Evolutionary conservation across 2,888 invertebrate genomes (phyloP), one percentile per base, ranked within the genome.

Genomic region (Lochmaea capreae): DNA sequence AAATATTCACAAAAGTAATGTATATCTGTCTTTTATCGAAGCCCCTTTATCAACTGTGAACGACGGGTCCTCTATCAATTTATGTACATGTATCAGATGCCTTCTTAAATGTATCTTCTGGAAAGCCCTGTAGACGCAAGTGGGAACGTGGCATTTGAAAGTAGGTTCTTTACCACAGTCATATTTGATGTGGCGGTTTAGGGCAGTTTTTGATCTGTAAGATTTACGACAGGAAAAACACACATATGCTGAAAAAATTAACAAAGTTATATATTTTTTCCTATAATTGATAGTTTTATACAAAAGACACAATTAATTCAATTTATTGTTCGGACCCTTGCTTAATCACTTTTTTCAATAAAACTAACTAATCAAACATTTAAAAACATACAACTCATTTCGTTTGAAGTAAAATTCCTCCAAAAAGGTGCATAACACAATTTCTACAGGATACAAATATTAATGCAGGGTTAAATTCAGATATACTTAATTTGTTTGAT

Each of bases 151-250:
- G 61, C 81, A 81, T 63, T 72, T 73, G 52, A 78, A 79, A 3
- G 42, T 58, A 26, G 79, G 77, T 65, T 79, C 77, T 43, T 76
- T 78, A 57, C 92, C 92, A 81, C 92, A 92, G 82, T 92, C 92
- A 81, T 91, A 92, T 65, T 90, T 91, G 67, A 91, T 87, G 84
- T 94, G 94, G 82, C 93, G 90, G 83, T 92, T 90, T 81, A 94
- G 90, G 33, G 93, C 92, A 80, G 92, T 92, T 86, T 92, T 92
- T 87, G 93, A 93, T 78, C 91, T 90, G 68, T 81, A 81, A 2
- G 58, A 33, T 65, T 77, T 78, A 22, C 68, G 68, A 46, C 81
- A 81, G 10, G 58, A 58, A 0, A 43, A 3, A 66, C 79, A 80
- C 16, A 26, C 2, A 65, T n/a, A 58, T 1, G 14, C 63, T 39